These are phyloP conservation scores for Cybosia mesomella DNA, from an alignment of 2,888 invertebrate species.

Conservation along the genomic window DNA sequence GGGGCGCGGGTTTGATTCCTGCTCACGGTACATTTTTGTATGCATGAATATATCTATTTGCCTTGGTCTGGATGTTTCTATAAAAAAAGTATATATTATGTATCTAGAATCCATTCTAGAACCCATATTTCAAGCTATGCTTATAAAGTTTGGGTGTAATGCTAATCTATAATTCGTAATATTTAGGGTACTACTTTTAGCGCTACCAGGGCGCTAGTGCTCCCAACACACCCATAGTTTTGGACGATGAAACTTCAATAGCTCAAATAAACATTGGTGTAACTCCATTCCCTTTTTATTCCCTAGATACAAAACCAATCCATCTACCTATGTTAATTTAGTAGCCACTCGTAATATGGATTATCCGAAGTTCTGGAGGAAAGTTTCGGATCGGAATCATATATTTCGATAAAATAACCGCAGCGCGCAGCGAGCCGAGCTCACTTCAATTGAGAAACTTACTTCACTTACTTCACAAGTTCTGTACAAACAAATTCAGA, in stretches of 20 bases:
- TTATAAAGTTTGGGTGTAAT: too few relatives aligned
- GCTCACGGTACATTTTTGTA: too few relatives aligned
- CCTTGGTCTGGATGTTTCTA: too few relatives aligned
- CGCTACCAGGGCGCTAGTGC: neutral
- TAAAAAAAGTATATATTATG: too few relatives aligned
- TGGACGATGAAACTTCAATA: neutral
- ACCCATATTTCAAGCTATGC: too few relatives aligned
- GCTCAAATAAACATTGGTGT: neutral
- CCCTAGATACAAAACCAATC: conserved; percentile 2
- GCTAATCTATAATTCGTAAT: too few relatives aligned
- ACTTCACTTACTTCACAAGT: conserved; percentile 34
- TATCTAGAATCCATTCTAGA: too few relatives aligned
- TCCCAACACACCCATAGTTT: neutral
- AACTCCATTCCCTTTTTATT: neutral
- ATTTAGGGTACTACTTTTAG: neutral
- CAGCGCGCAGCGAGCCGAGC: conserved; percentile 15
- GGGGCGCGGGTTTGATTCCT: too few relatives aligned
- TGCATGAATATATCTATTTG: too few relatives aligned
- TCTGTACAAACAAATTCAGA: conserved; percentile 47
- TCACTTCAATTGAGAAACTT: conserved; percentile 34
- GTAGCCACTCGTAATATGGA: neutral
- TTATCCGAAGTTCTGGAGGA: neutral
- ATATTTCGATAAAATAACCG: conserved; percentile 33
- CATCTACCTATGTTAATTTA: conserved; percentile 1
- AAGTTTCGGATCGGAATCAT: conserved; percentile 16